Percentiles rank a stretch among this genome's conserved stretches.
Conservation (phyloP, 2,797 vertebrate species). For the Sternotherus odoratus region DNA sequence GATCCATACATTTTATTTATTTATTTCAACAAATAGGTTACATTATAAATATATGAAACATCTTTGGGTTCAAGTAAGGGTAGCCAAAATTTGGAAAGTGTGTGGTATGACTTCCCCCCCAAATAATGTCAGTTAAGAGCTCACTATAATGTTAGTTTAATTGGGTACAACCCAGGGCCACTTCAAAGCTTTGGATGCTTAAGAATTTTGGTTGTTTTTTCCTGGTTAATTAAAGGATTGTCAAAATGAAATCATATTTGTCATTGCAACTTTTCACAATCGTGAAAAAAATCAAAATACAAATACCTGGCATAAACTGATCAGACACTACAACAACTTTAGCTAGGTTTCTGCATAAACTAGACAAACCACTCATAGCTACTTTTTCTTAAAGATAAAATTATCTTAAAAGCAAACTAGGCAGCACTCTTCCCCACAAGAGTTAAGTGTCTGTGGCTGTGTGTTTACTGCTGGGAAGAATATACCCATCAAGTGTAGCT, state of each 20-base stretch:
- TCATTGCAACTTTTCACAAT: background rate
- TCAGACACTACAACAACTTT: background rate
- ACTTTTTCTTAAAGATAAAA: rapidly evolving
- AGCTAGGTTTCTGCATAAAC: background rate
- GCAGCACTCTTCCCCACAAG: background rate
- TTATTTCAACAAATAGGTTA: background rate
- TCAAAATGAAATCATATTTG: constrained; percentile 3
- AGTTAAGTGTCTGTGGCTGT: background rate
- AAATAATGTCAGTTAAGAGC: background rate
- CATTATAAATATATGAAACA: background rate
- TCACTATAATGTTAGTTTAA: background rate
- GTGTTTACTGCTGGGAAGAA: background rate
- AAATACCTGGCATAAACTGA: background rate
- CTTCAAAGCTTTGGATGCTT: background rate
- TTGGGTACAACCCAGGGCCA: constrained; percentile 6
- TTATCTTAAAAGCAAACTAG: background rate
- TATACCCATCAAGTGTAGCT: background rate
- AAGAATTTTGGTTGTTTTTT: background rate
- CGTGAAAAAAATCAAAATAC: background rate
- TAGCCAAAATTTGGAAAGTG: background rate
- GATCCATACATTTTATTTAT: background rate
- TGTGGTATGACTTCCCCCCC: background rate
- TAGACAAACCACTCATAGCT: background rate
- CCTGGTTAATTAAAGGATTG: background rate
- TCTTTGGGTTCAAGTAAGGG: background rate